phyloP scores from a whole-genome alignment of 2,888 invertebrate species.

The Cistogaster globosa region DNA sequence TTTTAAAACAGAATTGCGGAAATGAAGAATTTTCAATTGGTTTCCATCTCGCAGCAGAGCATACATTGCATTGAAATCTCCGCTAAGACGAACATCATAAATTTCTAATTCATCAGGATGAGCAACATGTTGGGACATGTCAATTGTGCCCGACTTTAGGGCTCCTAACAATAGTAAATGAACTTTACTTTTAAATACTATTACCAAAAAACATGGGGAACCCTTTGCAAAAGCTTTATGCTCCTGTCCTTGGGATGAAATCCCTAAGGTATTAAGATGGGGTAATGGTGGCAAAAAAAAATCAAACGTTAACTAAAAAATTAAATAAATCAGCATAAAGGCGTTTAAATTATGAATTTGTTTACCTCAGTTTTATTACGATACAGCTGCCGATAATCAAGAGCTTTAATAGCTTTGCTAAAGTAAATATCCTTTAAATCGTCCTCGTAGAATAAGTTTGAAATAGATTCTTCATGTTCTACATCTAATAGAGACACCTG shows the following conservation, averaged over 20 bases:
- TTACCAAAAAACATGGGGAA: slow-evolving; percentile 89
- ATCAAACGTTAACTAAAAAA: slow-evolving; percentile 83
- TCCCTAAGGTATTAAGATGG: slow-evolving; percentile 84
- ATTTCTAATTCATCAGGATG: slow-evolving; percentile 85
- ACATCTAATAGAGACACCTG: slow-evolving; percentile 90
- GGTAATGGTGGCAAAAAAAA: slow-evolving; percentile 86
- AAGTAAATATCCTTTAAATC: slow-evolving; percentile 90
- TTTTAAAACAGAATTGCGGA: slow-evolving; percentile 80
- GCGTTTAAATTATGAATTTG: neutral
- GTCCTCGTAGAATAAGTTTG: slow-evolving; percentile 85
- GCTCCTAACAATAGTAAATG: slow-evolving; percentile 92
- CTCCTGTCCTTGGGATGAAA: slow-evolving; percentile 84
- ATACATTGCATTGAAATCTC: slow-evolving; percentile 88
- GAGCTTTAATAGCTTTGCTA: slow-evolving; percentile 83
- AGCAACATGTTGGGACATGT: slow-evolving; percentile 85
- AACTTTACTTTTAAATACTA: slow-evolving; percentile 89
- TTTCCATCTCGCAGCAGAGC: slow-evolving; percentile 85
- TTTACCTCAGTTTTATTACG: slow-evolving; percentile 75
- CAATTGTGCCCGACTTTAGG: slow-evolving; percentile 90
- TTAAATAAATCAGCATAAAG: neutral
- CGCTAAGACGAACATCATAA: slow-evolving; percentile 87
- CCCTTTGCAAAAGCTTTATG: slow-evolving; percentile 85
- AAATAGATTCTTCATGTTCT: slow-evolving; percentile 92
- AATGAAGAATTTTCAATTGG: slow-evolving; percentile 86
- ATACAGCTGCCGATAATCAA: slow-evolving; percentile 75